Conservation (phyloP, 2,888 invertebrate species). For the Drosophila fulvimacula region DNA sequence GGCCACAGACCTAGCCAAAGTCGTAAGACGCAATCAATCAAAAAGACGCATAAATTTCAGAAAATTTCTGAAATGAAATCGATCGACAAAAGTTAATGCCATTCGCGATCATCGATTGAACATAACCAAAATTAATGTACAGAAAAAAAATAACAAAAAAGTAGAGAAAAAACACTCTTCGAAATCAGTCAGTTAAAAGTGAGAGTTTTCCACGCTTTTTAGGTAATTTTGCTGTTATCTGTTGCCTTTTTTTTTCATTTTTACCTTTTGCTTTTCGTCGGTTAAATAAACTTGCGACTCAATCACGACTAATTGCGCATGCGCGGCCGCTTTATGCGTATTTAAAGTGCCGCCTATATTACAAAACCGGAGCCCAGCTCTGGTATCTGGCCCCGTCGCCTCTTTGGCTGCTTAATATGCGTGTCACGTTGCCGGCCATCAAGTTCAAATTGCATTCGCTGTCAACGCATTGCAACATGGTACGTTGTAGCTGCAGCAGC, state of each 20-base stretch:
- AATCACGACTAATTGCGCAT: conserved; percentile 81
- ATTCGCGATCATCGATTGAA: conserved; percentile 23
- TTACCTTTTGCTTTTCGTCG: conserved; percentile 56
- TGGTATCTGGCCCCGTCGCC: conserved; percentile 26
- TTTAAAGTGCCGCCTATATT: conserved; percentile 74
- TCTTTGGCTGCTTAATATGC: conserved; percentile 73
- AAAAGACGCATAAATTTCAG: conserved; percentile 46
- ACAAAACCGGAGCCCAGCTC: conserved; percentile 65
- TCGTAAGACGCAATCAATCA: conserved; percentile 60
- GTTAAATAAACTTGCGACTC: conserved; percentile 76
- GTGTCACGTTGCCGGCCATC: conserved; percentile 81
- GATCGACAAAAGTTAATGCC: conserved; percentile 44
- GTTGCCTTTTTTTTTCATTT: conserved; percentile 29
- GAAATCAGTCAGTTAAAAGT: conserved; percentile 70
- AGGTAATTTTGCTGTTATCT: conserved; percentile 58
- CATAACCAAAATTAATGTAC: conserved; percentile 29
- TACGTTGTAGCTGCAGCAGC: conserved; percentile 34
- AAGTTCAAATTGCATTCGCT: conserved; percentile 82
- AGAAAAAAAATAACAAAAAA: conserved; percentile 34
- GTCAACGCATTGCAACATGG: conserved; percentile 76
- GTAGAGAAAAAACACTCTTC: conserved; percentile 31
- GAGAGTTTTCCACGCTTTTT: conserved; percentile 76
- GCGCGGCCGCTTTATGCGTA: conserved; percentile 73
- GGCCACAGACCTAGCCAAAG: conserved; percentile 25
- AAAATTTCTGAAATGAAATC: conserved; percentile 36